Evolutionary conservation across 2,113 vertebrate species (phyloP).

Genomic region (Neolamprologus longior): DNA sequence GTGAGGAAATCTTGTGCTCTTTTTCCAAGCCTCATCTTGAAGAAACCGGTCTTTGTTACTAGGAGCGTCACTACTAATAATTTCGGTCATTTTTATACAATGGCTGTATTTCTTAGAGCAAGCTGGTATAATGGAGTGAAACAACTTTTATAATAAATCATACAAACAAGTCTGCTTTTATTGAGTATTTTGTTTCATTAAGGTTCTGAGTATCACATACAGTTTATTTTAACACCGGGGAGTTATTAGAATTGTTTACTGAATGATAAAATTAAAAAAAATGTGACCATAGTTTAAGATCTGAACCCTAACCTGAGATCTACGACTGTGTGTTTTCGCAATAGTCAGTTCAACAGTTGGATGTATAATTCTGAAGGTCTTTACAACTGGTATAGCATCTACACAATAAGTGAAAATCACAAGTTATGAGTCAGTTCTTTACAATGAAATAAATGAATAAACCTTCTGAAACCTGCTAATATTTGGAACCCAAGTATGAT

Average conservation of each 20-base stretch:
- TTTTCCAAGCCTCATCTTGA: background rate
- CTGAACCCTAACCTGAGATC: slow-evolving; percentile 29
- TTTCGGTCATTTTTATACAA: background rate
- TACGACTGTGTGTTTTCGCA: background rate
- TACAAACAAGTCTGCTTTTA: slow-evolving; percentile 57
- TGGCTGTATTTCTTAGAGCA: background rate
- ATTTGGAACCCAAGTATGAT: slow-evolving; percentile 21
- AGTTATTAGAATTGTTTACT: background rate
- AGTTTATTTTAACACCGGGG: slow-evolving; percentile 4
- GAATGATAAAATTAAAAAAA: background rate
- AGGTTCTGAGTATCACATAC: slow-evolving; percentile 9
- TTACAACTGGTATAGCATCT: background rate
- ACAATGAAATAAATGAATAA: slow-evolving; percentile 7
- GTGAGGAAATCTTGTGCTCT: background rate
- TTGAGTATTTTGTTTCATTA: slow-evolving; percentile 34
- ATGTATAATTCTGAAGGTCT: background rate
- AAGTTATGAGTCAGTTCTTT: slow-evolving; percentile 29
- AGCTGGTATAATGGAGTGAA: background rate
- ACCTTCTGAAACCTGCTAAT: background rate
- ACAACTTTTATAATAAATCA: background rate
- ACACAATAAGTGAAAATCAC: background rate
- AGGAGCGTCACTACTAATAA: background rate
- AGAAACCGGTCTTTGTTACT: background rate
- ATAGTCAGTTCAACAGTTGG: background rate
- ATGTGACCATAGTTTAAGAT: background rate